Evolutionary conservation across 1,140 invertebrate species (phyloP).

Genomic region (Ceratosolen fusciceps): DNA sequence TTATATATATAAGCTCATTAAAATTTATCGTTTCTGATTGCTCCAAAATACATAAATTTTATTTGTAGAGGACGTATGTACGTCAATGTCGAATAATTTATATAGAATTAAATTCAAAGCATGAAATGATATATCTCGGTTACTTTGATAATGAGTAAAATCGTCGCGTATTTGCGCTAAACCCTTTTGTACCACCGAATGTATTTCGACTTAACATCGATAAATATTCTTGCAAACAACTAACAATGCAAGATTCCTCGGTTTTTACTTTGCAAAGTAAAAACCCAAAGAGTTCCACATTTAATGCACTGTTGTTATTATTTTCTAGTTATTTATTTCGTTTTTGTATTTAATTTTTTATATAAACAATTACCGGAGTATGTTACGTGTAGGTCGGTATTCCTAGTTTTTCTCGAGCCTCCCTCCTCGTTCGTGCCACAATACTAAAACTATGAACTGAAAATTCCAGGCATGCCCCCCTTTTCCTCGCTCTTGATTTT

Average conservation of each 20-base stretch:
- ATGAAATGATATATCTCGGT: neutral
- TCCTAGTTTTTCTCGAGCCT: neutral
- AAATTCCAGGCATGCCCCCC: slow-evolving; percentile 11
- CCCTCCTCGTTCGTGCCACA: neutral
- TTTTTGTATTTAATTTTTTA: neutral
- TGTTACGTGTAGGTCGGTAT: neutral
- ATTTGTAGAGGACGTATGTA: neutral
- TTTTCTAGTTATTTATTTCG: neutral
- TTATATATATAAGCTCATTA: neutral
- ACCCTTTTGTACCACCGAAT: neutral
- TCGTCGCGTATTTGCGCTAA: neutral
- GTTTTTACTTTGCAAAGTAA: no score
- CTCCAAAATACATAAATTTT: neutral
- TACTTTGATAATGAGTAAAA: neutral
- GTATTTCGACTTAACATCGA: neutral
- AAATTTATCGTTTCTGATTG: neutral
- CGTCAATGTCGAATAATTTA: neutral
- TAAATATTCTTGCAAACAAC: neutral
- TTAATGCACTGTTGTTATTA: no score
- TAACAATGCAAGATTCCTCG: neutral
- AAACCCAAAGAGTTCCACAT: no score
- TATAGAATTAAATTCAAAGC: neutral
- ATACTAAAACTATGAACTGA: slow-evolving; percentile 1
- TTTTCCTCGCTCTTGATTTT: neutral
- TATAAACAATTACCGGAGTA: slow-evolving; percentile 12